Evolutionary conservation across 2,888 invertebrate species (phyloP), one percentile per base, ranked within the genome.

Genomic region (Cantharis nigra): DNA sequence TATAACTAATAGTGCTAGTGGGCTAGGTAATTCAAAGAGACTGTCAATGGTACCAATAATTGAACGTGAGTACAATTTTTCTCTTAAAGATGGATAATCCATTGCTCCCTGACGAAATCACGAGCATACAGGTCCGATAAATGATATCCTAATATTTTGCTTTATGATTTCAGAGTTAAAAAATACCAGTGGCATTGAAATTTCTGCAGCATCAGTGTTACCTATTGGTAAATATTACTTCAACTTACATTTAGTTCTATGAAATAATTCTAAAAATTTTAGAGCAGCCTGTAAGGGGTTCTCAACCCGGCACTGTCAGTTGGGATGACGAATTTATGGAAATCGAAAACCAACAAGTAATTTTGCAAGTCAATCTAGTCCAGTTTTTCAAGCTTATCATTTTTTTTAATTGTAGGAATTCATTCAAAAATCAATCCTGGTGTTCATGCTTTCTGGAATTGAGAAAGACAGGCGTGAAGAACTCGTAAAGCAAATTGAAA

Each of bases 231-330:
- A 33, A n/a, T 10, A 33, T 33, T 33, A 3, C 13, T 33, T 33
- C 1, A 33, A n/a, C 33, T 33, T 33, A 1, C 13, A 0, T 4
- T 9, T 11, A n/a, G 5, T 13, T 26, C 2, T 33, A 4, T 13
- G 33, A 33, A 33, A 33, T 33, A 33, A 33, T 13, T 33, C 2
- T n/a, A n/a, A 33, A n/a, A 33, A 13, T 81, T 82, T 75, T 26
- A 79, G 74, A 13, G 65, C 74, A 71, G 76, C 74, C 82, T 70
- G 82, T 83, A 18, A 88, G 88, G 79, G 88, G 89, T 75, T 89
- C 90, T 4, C 93, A 94, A 83, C 91, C 92, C 0, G 93, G 93
- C 85, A 93, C 92, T 0, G 91, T 95, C 0, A 94, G 92, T 0
- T 95, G 95, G 95, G 93, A 94, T 83, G 94, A 93, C 86, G 79